phyloP scores from a whole-genome alignment of 2,888 invertebrate genomes.

The Formica aserva region DNA sequence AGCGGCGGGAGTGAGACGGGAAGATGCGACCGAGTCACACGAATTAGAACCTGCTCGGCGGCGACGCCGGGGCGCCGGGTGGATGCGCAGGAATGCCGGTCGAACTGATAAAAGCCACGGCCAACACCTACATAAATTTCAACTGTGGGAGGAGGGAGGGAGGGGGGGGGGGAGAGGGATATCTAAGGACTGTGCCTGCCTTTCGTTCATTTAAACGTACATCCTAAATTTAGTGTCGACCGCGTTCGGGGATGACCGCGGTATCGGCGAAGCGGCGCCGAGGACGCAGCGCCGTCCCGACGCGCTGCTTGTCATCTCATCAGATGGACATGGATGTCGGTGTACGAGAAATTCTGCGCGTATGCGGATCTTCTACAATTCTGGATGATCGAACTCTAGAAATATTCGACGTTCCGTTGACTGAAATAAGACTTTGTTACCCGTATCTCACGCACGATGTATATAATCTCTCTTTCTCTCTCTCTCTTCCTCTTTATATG shows the following conservation, averaged over 20 bases:
- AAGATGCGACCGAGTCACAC: conserved; percentile 69
- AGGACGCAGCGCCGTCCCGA: conserved; percentile 32
- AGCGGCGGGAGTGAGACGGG: background rate
- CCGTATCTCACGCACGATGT: background rate
- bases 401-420: background rate
- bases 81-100: conserved; percentile 84
- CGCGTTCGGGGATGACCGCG: conserved; percentile 54
- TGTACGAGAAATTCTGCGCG: background rate
- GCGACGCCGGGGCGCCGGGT: conserved; percentile 84
- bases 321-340: background rate
- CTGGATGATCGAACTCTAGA: background rate
- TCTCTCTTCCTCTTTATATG: too few species aligned
- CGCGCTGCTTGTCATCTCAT: conserved; percentile 30
- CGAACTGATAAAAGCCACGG: conserved; percentile 85
- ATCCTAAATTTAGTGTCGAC: conserved; percentile 82
- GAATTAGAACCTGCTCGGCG: conserved; percentile 85
- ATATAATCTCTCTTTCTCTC: background rate
- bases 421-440: background rate
- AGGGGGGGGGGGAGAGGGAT: conserved; percentile 70
- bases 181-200: conserved; percentile 78
- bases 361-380: background rate
- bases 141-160: conserved; percentile 41
- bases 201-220: conserved; percentile 84
- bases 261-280: conserved; percentile 61
- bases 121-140: conserved; percentile 86